phyloP scores from a whole-genome alignment of 2,113 vertebrate genomes.

The Arvicanthis niloticus region DNA sequence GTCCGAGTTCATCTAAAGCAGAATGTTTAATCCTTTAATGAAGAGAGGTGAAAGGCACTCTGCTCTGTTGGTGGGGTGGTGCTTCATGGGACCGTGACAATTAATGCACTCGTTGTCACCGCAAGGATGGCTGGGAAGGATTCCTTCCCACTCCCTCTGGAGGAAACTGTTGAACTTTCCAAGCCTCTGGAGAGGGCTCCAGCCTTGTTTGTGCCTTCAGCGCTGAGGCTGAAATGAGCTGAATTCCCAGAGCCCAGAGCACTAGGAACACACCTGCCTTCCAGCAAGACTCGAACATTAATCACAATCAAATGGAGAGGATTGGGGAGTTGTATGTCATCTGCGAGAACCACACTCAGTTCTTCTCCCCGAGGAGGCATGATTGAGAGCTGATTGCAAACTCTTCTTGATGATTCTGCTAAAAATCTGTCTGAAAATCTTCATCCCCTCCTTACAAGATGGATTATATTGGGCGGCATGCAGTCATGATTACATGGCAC shows the following conservation, averaged over 20 bases:
- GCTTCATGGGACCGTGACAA: background rate
- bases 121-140: background rate
- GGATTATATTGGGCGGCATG: constrained; percentile 65
- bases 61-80: background rate
- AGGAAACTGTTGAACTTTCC: background rate
- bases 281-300: constrained; percentile 14
- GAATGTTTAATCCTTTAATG: background rate
- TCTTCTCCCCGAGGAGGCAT: constrained; percentile 28
- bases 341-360: background rate
- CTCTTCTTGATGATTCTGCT: constrained; percentile 71
- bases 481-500: constrained; percentile 70
- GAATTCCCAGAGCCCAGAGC: constrained; percentile 54
- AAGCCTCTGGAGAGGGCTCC: background rate
- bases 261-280: constrained; percentile 75
- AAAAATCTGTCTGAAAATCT: constrained; percentile 59
- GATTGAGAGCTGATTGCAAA: constrained; percentile 69
- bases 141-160: background rate
- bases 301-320: constrained; percentile 60
- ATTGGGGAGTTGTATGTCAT: constrained; percentile 41
- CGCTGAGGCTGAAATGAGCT: constrained; percentile 17
- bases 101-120: background rate
- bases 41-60: background rate
- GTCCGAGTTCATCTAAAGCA: background rate
- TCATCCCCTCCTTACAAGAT: constrained; percentile 34
- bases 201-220: background rate